A percentile compares a stretch with the other conserved stretches of the same genome.
phyloP scores from a whole-genome alignment of 2,113 vertebrate genomes.

The Tragelaphus strepsiceros region DNA sequence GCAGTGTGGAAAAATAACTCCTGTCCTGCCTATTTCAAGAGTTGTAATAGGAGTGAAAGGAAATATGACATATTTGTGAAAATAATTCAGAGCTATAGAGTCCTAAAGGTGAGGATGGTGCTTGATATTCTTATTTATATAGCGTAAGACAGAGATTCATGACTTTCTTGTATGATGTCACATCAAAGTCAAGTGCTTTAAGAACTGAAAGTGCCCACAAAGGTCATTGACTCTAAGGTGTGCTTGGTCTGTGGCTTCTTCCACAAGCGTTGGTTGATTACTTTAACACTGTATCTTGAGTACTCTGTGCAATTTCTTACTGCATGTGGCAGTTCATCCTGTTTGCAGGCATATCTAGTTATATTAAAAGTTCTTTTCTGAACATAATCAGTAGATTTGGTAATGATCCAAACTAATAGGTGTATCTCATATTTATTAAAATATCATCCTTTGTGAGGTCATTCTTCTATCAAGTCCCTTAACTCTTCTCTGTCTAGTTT shows the following conservation, averaged over 20 bases:
- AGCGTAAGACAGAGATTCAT: not conserved
- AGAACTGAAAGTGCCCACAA: not conserved
- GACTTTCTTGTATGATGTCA: not conserved
- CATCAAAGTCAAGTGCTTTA: not conserved
- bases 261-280: not conserved
- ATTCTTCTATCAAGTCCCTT: not conserved
- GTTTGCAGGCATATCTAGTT: not conserved
- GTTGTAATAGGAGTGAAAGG: not conserved
- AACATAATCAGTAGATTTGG: not conserved
- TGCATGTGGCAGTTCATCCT: not conserved
- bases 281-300: not conserved
- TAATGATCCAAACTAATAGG: not conserved
- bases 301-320: not conserved
- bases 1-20: not conserved
- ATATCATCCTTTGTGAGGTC: not conserved
- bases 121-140: not conserved
- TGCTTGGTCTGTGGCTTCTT: not conserved
- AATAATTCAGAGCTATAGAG: not conserved
- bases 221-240: fast-evolving
- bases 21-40: not conserved
- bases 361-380: not conserved
- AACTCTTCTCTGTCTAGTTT: not conserved
- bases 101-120: not conserved
- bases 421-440: not conserved
- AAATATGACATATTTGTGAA: not conserved